Percentiles rank a stretch among this genome's conserved stretches.
These are phyloP conservation scores for Madoqua kirkii DNA, from an alignment of 2,113 vertebrate genomes.

Conservation along the genomic window DNA sequence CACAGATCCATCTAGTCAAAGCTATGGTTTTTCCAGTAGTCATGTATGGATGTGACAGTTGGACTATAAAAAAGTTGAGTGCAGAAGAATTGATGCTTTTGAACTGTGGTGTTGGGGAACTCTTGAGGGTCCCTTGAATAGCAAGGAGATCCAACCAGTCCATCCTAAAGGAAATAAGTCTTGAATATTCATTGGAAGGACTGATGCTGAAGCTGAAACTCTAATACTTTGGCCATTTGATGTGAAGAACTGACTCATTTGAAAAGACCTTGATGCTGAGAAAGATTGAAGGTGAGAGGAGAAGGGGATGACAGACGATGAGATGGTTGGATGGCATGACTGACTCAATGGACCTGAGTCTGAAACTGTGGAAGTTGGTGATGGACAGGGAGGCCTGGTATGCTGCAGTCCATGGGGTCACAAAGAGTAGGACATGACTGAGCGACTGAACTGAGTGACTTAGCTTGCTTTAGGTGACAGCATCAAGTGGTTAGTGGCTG, in stretches of 20 bases:
- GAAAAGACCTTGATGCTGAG: not conserved
- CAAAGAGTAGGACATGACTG: not conserved
- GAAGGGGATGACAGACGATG: not conserved
- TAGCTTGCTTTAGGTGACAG: not conserved
- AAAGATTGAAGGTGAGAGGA: not conserved
- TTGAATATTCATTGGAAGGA: not conserved
- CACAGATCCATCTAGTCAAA: not conserved
- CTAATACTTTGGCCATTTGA: not conserved
- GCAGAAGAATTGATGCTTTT: not conserved
- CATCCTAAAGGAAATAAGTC: not conserved
- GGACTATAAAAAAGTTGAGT: not conserved
- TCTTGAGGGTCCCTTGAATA: not conserved
- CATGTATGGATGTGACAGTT: not conserved
- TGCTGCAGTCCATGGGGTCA: rapidly evolving
- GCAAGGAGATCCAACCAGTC: not conserved
- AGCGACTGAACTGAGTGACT: not conserved
- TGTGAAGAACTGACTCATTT: not conserved
- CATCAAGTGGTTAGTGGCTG: not conserved
- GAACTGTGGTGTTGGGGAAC: not conserved
- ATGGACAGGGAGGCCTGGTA: not conserved
- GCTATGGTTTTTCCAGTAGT: not conserved
- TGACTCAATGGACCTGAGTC: not conserved
- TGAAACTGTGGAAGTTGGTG: not conserved
- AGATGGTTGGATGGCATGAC: not conserved
- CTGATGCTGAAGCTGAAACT: not conserved